A percentile compares a stretch with the other conserved stretches of the same genome.
These are phyloP conservation scores for Griposia aprilina DNA, from an alignment of 2,888 invertebrate genomes.

Conservation along the genomic window DNA sequence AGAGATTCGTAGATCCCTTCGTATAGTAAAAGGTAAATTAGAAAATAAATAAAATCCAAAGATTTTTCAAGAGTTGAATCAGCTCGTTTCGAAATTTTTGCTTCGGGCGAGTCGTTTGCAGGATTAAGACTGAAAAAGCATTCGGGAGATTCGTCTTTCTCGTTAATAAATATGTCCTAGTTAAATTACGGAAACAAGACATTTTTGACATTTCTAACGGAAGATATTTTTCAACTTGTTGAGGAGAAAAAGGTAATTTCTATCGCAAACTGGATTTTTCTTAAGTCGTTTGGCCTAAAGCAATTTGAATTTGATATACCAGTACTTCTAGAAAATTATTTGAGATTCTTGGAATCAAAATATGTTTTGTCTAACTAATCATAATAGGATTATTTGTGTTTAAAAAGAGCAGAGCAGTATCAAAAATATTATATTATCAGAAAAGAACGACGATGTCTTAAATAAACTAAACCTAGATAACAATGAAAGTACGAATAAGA, in stretches of 20 bases:
- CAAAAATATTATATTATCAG: background rate
- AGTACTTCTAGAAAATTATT: background rate
- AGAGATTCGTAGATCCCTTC: slow-evolving; percentile 31
- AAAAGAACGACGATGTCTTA: background rate
- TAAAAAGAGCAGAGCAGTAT: background rate
- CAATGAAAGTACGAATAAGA: slow-evolving; percentile 4
- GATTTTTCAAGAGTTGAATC: slow-evolving; percentile 47
- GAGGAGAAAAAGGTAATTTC: slow-evolving; percentile 18
- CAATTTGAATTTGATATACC: background rate
- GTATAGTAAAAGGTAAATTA: slow-evolving; percentile 52
- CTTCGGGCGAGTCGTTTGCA: slow-evolving; percentile 31
- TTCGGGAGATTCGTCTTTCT: slow-evolving; percentile 25
- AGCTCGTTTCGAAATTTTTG: slow-evolving; percentile 45
- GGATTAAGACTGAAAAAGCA: slow-evolving; percentile 43
- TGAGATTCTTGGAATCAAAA: background rate
- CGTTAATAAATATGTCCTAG: slow-evolving; percentile 46
- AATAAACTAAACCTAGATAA: background rate
- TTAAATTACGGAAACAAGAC: slow-evolving; percentile 42
- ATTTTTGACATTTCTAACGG: slow-evolving; percentile 27
- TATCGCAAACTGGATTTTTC: slow-evolving; percentile 1
- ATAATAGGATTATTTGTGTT: background rate
- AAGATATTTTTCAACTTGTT: slow-evolving; percentile 25
- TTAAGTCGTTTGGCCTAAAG: background rate
- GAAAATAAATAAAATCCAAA: slow-evolving; percentile 59
- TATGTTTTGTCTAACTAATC: background rate